Base-by-base conservation (phyloP, 2,797 vertebrate genomes). In the Chromis chromis region DNA sequence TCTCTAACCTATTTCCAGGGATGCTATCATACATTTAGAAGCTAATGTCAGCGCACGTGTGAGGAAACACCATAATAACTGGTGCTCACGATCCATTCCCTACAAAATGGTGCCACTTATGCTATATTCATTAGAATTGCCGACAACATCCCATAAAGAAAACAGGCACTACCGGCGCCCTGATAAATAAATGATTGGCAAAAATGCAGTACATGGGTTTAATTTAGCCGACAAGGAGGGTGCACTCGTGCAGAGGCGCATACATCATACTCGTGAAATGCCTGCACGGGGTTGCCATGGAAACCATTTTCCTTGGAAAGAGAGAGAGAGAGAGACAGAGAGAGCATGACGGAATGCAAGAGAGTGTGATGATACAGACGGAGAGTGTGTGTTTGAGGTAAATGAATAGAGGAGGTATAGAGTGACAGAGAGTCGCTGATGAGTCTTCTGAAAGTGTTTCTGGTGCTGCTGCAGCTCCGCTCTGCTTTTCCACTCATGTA, bases 241-340 rank as follows among this genome's bases (percentile, higher is more conserved):
- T 2, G 70, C 70, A 11, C 46, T 58, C 53, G 11, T 56, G 27
- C 48, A 40, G 39, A 7, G 25, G 27, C 0, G 3, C 76, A 78
- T 56, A 61, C 46, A 75, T 59, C 33, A 50, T 19, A 16, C 61
- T 60, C 76, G 71, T 82, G 69, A 85, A 78, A 85, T 69, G 75
- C 72, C 74, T 75, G 67, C 40, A 62, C 13, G 12, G 14, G 13
- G 74, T 92, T 79, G 66, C 77, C 87, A 90, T 83, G 81, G 90
- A 85, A 81, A 91, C 91, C 70, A 0, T 5, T 79, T 80, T 81
- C 79, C 74, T 62, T 52, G 48, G 49, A 72, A 80, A 17, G 54
- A 52, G 31, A 62, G 8, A n/a, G n/a, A n/a, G n/a, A n/a, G n/a
- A n/a, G n/a, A n/a, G n/a, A n/a, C n/a, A n/a, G n/a, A n/a, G 21